A percentile compares a stretch with the other conserved stretches of the same genome.
phyloP scores from a whole-genome alignment of 1,140 invertebrate genomes.

The Calycopis cecrops region DNA sequence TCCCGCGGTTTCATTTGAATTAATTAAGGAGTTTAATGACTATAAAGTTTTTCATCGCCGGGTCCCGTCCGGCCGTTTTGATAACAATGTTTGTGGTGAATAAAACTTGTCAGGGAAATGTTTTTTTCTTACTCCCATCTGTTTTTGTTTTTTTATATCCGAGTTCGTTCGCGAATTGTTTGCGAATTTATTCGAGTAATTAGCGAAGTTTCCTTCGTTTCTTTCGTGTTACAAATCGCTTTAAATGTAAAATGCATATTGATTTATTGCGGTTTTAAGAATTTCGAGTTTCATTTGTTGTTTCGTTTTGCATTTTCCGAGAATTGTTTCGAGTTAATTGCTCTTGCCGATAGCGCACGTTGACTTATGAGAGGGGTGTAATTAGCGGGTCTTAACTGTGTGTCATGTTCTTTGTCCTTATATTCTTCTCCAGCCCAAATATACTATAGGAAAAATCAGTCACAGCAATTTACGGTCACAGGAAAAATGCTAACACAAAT shows the following conservation, averaged over 20 bases:
- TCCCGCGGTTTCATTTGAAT: conserved; percentile 70
- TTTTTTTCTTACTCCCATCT: conserved; percentile 55
- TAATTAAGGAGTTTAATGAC: conserved; percentile 71
- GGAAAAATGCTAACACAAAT: no score
- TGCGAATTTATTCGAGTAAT: conserved; percentile 42
- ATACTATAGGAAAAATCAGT: no score
- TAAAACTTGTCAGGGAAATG: conserved; percentile 71
- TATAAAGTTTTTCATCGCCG: conserved; percentile 55
- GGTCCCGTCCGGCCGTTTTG: conserved; percentile 32
- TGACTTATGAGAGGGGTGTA: no score
- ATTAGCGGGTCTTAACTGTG: no score
- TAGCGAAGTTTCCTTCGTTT: conserved; percentile 64
- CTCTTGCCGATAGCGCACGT: no score
- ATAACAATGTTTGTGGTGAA: conserved; percentile 71
- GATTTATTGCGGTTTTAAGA: conserved; percentile 9
- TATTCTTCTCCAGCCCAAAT: no score
- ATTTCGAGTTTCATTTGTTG: conserved; percentile 1
- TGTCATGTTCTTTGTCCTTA: no score
- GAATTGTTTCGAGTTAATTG: no score
- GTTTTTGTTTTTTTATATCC: conserved; percentile 52
- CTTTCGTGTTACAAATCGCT: conserved; percentile 50
- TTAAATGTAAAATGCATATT: no score
- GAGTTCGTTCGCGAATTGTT: conserved; percentile 51
- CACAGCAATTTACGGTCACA: no score
- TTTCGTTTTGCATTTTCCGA: no score